phyloP scores from a whole-genome alignment of 2,888 invertebrate genomes.

The Xestia c-nigrum region DNA sequence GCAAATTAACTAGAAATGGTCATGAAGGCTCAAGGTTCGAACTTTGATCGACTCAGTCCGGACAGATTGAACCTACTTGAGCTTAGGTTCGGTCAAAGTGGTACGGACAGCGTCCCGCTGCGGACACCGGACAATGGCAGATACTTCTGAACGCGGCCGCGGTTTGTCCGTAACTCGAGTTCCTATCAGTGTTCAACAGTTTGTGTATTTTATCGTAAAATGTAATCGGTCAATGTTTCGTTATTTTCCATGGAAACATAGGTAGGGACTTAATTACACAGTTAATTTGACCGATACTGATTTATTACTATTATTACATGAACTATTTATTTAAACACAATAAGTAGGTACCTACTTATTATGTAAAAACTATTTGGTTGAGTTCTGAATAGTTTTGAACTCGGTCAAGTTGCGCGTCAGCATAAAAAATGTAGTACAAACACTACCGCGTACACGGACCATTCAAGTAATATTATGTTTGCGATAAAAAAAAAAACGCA shows the following conservation, averaged over 20 bases:
- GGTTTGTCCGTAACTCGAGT: background rate
- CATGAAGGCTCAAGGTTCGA: background rate
- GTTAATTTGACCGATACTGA: slow-evolving; percentile 13
- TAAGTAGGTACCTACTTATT: background rate
- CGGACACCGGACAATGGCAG: background rate
- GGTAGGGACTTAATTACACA: slow-evolving; percentile 12
- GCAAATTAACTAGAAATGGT: background rate
- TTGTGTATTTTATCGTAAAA: slow-evolving; percentile 7
- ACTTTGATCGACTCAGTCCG: background rate
- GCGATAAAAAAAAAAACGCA: slow-evolving; percentile 24
- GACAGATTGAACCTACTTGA: background rate
- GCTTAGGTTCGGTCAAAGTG: background rate
- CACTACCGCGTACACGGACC: background rate
- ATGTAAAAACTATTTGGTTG: background rate
- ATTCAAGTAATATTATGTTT: slow-evolving; percentile 22
- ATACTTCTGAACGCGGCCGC: background rate
- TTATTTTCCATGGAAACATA: slow-evolving; percentile 34
- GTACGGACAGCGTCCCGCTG: background rate
- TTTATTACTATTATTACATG: background rate
- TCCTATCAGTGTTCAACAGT: slow-evolving; percentile 11
- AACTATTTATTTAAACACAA: background rate
- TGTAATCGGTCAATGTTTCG: slow-evolving; percentile 13
- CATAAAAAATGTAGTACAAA: background rate
- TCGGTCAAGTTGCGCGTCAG: background rate
- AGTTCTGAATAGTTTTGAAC: background rate